These are phyloP conservation scores for Zygothrica quintamaculata DNA, from an alignment of 2,888 invertebrate species.

Conservation along the genomic window DNA sequence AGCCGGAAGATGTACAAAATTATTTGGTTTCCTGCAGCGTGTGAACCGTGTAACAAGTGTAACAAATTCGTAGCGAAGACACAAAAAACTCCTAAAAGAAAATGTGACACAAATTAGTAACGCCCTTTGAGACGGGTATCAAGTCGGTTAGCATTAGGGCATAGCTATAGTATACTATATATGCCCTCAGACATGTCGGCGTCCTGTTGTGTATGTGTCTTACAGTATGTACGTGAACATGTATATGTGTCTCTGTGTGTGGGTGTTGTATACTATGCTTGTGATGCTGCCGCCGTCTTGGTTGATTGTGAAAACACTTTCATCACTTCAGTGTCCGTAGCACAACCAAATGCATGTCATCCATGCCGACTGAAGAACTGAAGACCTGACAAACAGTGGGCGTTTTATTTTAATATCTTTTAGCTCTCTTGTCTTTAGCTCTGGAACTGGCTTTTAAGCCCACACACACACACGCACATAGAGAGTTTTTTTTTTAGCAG, in stretches of 20 bases:
- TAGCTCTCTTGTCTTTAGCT: slow-evolving; percentile 41
- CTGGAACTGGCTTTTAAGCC: slow-evolving; percentile 53
- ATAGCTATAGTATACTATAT: slow-evolving; percentile 14
- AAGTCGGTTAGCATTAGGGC: slow-evolving; percentile 4
- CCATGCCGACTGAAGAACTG: slow-evolving; percentile 50
- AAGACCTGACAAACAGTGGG: slow-evolving; percentile 63
- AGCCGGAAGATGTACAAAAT: slow-evolving; percentile 60
- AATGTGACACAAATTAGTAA: slow-evolving; percentile 82
- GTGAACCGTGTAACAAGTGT: slow-evolving; percentile 80
- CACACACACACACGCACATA: slow-evolving; percentile 40
- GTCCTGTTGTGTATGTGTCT: slow-evolving; percentile 62
- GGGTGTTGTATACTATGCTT: slow-evolving; percentile 21
- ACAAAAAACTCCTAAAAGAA: no score
- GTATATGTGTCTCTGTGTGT: neutral
- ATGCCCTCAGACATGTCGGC: slow-evolving; percentile 54
- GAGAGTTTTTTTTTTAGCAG: slow-evolving; percentile 7
- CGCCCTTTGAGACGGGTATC: slow-evolving; percentile 54
- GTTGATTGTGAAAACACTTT: slow-evolving; percentile 80
- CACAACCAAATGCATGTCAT: slow-evolving; percentile 65
- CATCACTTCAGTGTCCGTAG: slow-evolving; percentile 69
- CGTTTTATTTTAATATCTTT: slow-evolving; percentile 72
- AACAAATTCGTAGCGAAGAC: slow-evolving; percentile 54
- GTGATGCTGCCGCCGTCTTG: slow-evolving; percentile 75
- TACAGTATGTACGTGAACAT: slow-evolving; percentile 2
- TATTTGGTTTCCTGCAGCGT: slow-evolving; percentile 49